Evolutionary conservation across 2,113 vertebrate genomes (phyloP), one percentile per base, ranked within the genome.

Genomic region (Crotophaga sulcirostris): DNA sequence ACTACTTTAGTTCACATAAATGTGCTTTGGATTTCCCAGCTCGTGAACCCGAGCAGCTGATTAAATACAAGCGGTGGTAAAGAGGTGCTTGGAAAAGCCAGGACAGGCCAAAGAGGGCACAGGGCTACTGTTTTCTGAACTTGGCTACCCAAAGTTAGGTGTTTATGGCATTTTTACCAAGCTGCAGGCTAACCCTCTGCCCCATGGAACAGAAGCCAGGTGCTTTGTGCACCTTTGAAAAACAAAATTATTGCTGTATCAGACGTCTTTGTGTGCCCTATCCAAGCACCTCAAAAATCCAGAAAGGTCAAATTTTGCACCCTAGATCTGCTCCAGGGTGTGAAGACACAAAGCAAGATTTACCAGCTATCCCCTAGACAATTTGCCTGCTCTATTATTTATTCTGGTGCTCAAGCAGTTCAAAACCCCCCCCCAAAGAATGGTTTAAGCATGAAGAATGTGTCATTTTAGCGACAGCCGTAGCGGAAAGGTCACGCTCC

Each of bases 251-350:
- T 10, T 1, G 1, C 45, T 24, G 2, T 0, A 3, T 26, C 62
- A 20, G 13, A 31, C 0, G 10, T 58, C 49, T 44, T 10, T 8
- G 4, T 0, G 2, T 8, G 24, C 55, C 54, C 21, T 34, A 16
- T 7, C 51, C 29, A 17, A 42, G 72, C 58, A 51, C 63, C 42
- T 54, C 29, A 8, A 49, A n/a, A 42, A 51, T 7, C 21, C 16
- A 29, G 3, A 11, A 25, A 58, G 45, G 62, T 31, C 4, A 12
- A 44, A 76, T 13, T 73, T 14, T 34, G 19, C 8, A 21, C 38
- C n/a, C 55, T n/a, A 13, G 13, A 66, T 17, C 49, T 33, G 23
- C 56, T 42, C 79, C 11, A n/a, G 36, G 28, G 25, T 4, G n/a
- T 8, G 24, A 42, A 58, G 58, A 70, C 3, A 21, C 1, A 4